phyloP scores from a whole-genome alignment of 2,113 vertebrate species.

The Tetrax tetrax region DNA sequence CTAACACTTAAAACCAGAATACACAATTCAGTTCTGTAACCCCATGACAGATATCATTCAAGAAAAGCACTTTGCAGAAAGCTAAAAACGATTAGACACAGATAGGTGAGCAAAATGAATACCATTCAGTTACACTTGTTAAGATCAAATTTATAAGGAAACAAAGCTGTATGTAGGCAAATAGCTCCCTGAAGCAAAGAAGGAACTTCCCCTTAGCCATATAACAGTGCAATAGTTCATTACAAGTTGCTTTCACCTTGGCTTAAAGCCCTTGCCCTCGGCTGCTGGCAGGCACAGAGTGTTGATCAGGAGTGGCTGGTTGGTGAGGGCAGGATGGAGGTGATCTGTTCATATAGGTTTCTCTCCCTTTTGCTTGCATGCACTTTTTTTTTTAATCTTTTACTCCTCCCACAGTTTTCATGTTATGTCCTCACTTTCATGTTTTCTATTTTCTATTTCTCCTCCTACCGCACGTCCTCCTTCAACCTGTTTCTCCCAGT shows the following conservation, averaged over 20 bases:
- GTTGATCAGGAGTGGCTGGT: background rate
- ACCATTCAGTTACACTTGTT: background rate
- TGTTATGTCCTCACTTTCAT: background rate
- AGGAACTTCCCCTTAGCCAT: background rate
- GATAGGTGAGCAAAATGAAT: slow-evolving; percentile 1
- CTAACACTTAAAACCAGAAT: slow-evolving; percentile 9
- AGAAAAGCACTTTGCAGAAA: background rate
- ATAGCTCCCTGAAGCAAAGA: background rate
- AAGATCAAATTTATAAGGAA: slow-evolving; percentile 11
- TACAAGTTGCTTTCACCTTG: background rate
- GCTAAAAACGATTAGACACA: slow-evolving; percentile 7
- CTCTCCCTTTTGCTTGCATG: background rate
- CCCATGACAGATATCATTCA: background rate
- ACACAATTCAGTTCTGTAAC: background rate
- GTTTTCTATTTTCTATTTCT: background rate
- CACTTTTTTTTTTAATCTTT: background rate
- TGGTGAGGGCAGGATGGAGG: background rate
- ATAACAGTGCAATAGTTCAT: background rate
- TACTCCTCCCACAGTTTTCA: background rate
- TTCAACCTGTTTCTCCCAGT: background rate
- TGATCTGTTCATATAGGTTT: background rate
- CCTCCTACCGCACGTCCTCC: background rate
- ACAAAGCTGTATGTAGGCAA: background rate
- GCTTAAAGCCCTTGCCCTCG: background rate
- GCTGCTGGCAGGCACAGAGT: background rate